Conservation (phyloP, 2,113 vertebrate species). For the Colius striatus region DNA sequence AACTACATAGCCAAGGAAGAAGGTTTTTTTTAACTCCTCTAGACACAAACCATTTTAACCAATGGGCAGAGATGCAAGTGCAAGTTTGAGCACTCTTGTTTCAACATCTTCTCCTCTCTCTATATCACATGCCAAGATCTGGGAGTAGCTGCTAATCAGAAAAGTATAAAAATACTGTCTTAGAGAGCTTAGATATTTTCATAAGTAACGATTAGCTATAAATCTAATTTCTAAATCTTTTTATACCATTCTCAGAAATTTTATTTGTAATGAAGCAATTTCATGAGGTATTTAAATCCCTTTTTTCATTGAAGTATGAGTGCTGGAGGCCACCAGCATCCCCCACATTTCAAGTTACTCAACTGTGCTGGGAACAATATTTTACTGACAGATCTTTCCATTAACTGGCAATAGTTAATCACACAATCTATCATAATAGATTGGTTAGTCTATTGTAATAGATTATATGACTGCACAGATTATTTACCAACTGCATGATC, state of each 20-base stretch:
- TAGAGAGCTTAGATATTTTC: not conserved
- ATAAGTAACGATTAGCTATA: not conserved
- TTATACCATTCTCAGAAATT: not conserved
- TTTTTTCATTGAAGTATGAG: not conserved
- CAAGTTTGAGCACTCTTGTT: not conserved
- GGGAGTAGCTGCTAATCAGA: not conserved
- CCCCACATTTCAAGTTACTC: not conserved
- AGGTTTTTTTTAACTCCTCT: not conserved
- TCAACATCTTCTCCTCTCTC: not conserved
- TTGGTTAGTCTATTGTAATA: not conserved
- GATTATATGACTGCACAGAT: not conserved
- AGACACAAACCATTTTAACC: not conserved
- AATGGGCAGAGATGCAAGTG: not conserved
- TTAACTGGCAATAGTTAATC: not conserved
- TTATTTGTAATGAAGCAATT: not conserved
- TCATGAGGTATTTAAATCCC: not conserved
- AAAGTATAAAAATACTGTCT: not conserved
- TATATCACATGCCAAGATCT: not conserved
- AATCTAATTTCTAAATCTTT: not conserved
- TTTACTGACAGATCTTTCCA: conserved; percentile 11
- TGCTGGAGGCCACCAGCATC: not conserved
- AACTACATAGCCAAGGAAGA: not conserved
- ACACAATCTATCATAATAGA: not conserved
- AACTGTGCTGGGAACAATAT: not conserved
- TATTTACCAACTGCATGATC: not conserved